phyloP scores from a whole-genome alignment of 2,113 vertebrate species.

The Mystacornis crossleyi region DNA sequence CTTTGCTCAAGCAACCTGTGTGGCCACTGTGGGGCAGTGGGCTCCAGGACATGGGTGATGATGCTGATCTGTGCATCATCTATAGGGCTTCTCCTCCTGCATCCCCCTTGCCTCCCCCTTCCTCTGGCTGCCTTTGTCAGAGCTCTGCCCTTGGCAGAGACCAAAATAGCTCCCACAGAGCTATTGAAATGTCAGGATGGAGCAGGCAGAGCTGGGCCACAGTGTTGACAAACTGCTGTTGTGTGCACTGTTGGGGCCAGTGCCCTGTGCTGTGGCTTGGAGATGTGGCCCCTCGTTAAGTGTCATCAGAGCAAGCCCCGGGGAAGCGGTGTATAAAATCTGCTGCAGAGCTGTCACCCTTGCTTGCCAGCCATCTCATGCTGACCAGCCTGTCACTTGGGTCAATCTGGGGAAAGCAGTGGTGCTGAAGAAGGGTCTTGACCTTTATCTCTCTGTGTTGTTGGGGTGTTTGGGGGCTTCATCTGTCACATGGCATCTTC shows the following conservation, averaged over 20 bases:
- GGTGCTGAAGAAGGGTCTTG: neutral
- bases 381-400: neutral
- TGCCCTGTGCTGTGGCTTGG: accelerated
- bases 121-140: neutral
- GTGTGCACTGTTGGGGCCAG: accelerated
- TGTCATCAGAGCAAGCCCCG: neutral
- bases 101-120: neutral
- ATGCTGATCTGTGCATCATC: neutral
- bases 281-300: neutral
- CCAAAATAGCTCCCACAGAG: neutral
- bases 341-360: neutral
- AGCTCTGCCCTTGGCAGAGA: neutral
- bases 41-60: neutral
- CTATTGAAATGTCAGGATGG: neutral
- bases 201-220: neutral
- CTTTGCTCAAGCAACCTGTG: neutral
- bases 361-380: neutral
- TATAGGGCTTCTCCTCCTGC: neutral
- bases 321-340: neutral
- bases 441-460: accelerated
- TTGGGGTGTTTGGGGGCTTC: neutral
- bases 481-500: neutral
- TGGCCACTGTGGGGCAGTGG: accelerated
- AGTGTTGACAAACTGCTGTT: neutral
- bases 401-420: accelerated